These are phyloP conservation scores for Alethe diademata DNA, from an alignment of 2,113 vertebrate species.

Conservation along the genomic window DNA sequence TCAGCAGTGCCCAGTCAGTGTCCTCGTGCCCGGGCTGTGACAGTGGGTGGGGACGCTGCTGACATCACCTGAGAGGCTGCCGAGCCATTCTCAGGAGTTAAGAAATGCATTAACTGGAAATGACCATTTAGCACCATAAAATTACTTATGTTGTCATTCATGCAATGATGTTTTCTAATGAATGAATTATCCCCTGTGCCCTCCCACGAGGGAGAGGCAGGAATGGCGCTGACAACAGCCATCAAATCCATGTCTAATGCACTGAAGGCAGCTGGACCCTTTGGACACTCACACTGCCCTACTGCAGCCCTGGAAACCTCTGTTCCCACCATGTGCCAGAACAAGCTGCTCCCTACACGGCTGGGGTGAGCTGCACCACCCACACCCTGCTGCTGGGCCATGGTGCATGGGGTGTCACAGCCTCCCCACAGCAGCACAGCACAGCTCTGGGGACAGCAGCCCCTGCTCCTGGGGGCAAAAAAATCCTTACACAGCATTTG, in stretches of 20 bases:
- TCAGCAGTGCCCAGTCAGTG: neutral
- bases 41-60: neutral
- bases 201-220: neutral
- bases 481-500: neutral
- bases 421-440: fast-evolving
- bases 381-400: fast-evolving
- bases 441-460: neutral
- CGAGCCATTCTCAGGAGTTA: neutral
- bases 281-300: fast-evolving
- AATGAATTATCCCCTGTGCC: neutral
- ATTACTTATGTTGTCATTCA: fast-evolving
- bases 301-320: fast-evolving
- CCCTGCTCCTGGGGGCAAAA: fast-evolving
- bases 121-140: neutral
- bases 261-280: neutral
- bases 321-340: neutral
- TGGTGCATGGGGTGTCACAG: neutral
- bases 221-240: neutral
- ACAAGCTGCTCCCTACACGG: neutral
- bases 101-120: neutral
- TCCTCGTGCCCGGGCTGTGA: fast-evolving
- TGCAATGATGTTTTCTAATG: neutral
- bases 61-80: neutral
- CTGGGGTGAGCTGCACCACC: neutral
- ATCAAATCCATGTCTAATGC: neutral